Conservation (phyloP, 2,888 invertebrate species). For the Stenodema calcarata region DNA sequence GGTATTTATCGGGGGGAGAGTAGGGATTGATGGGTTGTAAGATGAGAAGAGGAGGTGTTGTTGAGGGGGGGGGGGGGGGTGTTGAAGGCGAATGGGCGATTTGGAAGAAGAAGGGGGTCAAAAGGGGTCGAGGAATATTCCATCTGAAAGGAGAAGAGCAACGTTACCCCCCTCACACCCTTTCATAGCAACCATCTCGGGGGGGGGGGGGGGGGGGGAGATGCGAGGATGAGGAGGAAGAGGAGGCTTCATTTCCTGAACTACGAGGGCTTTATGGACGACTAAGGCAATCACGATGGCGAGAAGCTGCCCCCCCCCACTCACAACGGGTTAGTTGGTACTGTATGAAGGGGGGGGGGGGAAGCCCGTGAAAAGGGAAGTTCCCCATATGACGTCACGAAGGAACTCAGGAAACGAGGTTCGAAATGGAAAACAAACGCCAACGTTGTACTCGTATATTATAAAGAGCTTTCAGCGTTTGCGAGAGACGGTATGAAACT, state of each 20-base stretch:
- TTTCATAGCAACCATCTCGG: background rate
- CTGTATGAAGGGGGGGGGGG: too few relatives aligned
- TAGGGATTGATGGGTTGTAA: background rate
- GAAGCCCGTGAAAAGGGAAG: background rate
- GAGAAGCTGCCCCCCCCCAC: background rate
- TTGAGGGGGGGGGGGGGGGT: background rate
- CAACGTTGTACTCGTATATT: constrained; percentile 43
- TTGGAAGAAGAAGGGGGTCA: background rate
- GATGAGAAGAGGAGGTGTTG: background rate
- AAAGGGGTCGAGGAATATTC: background rate
- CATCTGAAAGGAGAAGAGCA: background rate
- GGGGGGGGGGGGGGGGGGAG: background rate
- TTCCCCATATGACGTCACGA: constrained; percentile 37
- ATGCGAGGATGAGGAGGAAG: too few relatives aligned
- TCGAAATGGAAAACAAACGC: constrained; percentile 47
- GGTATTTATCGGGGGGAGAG: too few relatives aligned
- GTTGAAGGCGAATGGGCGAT: too few relatives aligned
- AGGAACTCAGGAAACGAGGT: constrained; percentile 40
- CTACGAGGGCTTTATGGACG: constrained; percentile 34
- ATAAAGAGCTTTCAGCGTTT: constrained; percentile 41
- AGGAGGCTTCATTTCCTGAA: constrained; percentile 36
- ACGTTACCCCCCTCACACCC: background rate
- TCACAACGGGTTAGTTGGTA: too few relatives aligned
- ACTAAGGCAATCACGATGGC: constrained; percentile 19
- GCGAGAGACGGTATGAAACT: background rate